These are phyloP conservation scores for Eretmocerus hayati DNA, from an alignment of 2,888 invertebrate species.

Conservation along the genomic window DNA sequence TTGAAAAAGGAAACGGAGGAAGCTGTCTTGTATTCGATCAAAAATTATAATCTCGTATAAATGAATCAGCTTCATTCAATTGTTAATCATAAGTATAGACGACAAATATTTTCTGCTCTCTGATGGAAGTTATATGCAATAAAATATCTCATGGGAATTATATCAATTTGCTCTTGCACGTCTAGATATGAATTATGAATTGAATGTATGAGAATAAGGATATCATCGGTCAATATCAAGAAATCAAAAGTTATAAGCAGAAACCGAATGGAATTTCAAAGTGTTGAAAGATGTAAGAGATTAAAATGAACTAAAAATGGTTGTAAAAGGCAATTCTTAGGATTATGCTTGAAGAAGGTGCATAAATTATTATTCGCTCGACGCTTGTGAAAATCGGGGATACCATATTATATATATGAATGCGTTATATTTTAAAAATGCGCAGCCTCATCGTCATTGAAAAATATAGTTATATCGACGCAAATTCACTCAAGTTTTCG, in stretches of 20 bases:
- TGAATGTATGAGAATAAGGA: no score
- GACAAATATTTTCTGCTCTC: not conserved
- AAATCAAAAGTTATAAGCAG: conserved; percentile 9
- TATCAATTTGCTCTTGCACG: no score
- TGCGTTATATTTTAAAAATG: conserved; percentile 42
- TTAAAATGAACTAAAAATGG: not conserved
- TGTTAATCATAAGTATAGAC: no score
- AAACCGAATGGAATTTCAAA: not conserved
- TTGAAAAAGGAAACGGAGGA: no score
- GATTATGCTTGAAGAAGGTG: conserved; percentile 21
- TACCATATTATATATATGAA: conserved; percentile 35
- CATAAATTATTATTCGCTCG: conserved; percentile 27
- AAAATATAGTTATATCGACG: conserved; percentile 32
- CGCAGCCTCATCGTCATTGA: conserved; percentile 37
- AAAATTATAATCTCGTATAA: no score
- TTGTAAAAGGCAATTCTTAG: no score
- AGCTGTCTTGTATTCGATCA: no score
- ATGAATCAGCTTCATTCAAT: no score
- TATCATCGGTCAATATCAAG: conserved; percentile 20
- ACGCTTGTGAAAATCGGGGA: conserved; percentile 34
- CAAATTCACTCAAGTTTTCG: conserved; percentile 43
- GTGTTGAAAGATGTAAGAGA: not conserved
- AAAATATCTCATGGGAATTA: no score
- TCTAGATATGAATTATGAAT: no score
- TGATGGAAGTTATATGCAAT: no score